Evolutionary conservation across 2,888 invertebrate genomes (phyloP).

Genomic region (Smittia aterrima): DNA sequence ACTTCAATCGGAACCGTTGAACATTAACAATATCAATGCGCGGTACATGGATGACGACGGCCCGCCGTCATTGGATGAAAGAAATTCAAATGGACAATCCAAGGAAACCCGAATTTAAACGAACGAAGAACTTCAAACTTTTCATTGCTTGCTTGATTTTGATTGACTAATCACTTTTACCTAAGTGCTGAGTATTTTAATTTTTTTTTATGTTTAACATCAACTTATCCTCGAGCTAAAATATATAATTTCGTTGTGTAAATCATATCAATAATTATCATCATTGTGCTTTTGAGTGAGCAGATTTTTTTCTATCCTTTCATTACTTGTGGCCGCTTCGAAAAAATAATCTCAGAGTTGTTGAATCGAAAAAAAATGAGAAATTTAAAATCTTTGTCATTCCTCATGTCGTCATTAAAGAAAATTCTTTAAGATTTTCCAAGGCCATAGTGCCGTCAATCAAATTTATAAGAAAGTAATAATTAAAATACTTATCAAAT

Average conservation of each 20-base stretch:
- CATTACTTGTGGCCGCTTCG: no score
- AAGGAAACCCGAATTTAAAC: conserved; percentile 29
- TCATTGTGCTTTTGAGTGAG: background rate
- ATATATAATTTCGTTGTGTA: conserved; percentile 17
- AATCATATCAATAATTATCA: conserved; percentile 10
- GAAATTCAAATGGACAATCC: conserved; percentile 38
- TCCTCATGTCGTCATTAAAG: no score
- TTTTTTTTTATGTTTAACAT: conserved; percentile 23
- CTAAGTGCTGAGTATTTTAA: conserved; percentile 9
- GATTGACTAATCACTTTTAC: conserved; percentile 12
- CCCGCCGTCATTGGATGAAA: conserved; percentile 43
- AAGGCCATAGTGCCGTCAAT: no score
- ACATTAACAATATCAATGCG: conserved; percentile 48
- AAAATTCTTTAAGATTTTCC: no score
- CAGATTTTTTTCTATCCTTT: conserved; percentile 44
- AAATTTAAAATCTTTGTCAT: no score
- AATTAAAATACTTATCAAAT: no score
- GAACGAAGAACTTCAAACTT: background rate
- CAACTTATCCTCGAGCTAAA: conserved; percentile 16
- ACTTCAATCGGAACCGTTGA: conserved; percentile 31
- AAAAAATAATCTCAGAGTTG: no score
- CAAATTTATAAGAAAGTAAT: no score
- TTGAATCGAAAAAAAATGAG: no score
- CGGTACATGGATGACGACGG: conserved; percentile 54
- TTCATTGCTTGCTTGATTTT: conserved; percentile 11